Percentiles rank a stretch among this genome's conserved stretches.
Conservation (phyloP, 2,797 vertebrate species). For the Poliocrania exsul region DNA sequence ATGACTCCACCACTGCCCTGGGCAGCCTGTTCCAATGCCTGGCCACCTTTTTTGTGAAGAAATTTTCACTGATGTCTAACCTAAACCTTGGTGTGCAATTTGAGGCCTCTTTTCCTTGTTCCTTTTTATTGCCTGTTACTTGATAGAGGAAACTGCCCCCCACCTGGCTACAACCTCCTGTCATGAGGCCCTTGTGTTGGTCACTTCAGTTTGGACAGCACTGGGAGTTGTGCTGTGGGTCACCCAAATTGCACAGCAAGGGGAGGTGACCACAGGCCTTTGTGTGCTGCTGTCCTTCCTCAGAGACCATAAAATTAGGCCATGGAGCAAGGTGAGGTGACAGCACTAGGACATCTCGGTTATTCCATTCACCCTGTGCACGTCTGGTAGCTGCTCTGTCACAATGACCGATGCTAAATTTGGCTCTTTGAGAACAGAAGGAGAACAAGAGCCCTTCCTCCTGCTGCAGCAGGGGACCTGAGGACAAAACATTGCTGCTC, state of each 20-base stretch:
- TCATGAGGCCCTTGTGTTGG: not conserved
- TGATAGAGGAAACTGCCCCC: not conserved
- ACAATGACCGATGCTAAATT: not conserved
- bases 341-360: not conserved
- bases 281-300: not conserved
- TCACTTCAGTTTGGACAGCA: not conserved
- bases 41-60: not conserved
- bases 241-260: not conserved
- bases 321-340: not conserved
- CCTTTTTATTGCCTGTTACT: not conserved
- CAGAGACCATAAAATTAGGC: not conserved
- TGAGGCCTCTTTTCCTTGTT: not conserved
- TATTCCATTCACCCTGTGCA: not conserved
- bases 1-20: not conserved
- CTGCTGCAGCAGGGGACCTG: not conserved
- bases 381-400: not conserved
- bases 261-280: rapidly evolving
- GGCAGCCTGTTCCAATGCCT: not conserved
- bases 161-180: not conserved
- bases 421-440: not conserved
- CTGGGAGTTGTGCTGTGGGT: not conserved
- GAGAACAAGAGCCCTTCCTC: not conserved
- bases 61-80: not conserved
- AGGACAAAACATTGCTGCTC: not conserved
- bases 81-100: not conserved